Base-by-base conservation (phyloP, 1,140 invertebrate species). In the Diprion similis region DNA sequence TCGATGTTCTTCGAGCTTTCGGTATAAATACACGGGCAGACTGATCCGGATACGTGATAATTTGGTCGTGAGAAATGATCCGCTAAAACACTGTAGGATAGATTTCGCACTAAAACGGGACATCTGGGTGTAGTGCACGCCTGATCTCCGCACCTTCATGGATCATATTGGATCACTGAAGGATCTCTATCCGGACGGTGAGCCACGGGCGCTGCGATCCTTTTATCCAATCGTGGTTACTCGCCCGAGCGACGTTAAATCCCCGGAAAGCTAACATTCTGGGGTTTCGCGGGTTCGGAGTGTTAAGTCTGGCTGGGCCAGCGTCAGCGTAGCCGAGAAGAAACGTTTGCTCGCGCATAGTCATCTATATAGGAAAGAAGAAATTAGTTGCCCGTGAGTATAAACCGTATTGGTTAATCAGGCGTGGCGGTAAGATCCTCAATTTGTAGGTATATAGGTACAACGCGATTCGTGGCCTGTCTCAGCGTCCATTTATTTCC, bases 341-440 rank as follows among this genome's bases (percentile, higher is more conserved):
- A 59, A 59, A 59, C 11, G 51, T 4, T 9, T 17, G n/a, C 51
- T 59, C 51, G 9, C 11, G 11, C 51, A 59, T 15, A 59, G 51
- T 37, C 51, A 59, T 17, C n/a, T n/a, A n/a, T n/a, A n/a, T n/a
- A n/a, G 51, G 4, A 17, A 9, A 6, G 7, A 59, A 17, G n/a
- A 59, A 59, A 59, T 59, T 59, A 59, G 51, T 59, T 59, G 51
- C 51, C 51, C 51, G 51, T 59, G n/a, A 59, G 24, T 37, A n/a
- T n/a, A 59, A 59, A 59, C n/a, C 51, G 51, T 9, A 59, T 59
- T 59, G 51, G 51, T 13, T 59, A 59, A 59, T 59, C 51, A 17
- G 51, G 51, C 24, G 24, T 37, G 24, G 24, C 1, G 24, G 24
- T 37, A 37, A 6, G 24, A 37, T 37, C 24, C 24, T 37, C 24